Conservation (phyloP, 2,888 invertebrate species). For the Caenorhabditis sp. region DNA sequence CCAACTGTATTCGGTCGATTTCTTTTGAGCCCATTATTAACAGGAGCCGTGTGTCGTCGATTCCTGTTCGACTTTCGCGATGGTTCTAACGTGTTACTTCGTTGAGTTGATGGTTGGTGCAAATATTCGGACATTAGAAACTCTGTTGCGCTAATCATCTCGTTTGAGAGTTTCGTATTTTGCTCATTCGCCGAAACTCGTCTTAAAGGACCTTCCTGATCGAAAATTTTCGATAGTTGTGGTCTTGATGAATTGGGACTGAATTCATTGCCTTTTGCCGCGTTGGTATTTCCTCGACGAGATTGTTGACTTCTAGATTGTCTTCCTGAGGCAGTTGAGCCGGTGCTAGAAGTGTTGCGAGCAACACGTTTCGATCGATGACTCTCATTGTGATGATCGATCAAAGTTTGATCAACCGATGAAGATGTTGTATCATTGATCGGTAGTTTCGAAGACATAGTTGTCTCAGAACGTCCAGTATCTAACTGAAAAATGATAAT, state of each 20-base stretch:
- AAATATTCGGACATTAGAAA: conserved; percentile 26
- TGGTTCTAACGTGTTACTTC: conserved; percentile 1
- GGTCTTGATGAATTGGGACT: conserved; percentile 1
- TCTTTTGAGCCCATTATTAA: conserved; percentile 27
- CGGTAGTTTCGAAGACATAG: not conserved
- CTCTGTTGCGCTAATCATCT: conserved; percentile 25
- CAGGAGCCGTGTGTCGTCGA: conserved; percentile 35
- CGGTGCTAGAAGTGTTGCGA: conserved; percentile 13
- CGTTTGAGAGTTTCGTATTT: conserved; percentile 24
- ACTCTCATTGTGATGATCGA: no score
- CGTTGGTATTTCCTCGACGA: conserved; percentile 28
- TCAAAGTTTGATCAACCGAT: conserved; percentile 1
- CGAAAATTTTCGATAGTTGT: conserved; percentile 16
- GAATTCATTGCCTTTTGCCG: not conserved
- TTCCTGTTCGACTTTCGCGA: conserved; percentile 1
- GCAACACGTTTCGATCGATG: not conserved
- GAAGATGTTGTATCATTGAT: conserved; percentile 19
- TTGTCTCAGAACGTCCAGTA: not conserved
- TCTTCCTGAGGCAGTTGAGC: conserved; percentile 26
- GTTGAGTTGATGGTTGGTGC: not conserved
- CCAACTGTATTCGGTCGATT: conserved; percentile 47
- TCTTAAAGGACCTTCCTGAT: conserved; percentile 18
- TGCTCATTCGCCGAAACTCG: conserved; percentile 33
- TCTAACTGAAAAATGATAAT: no score
- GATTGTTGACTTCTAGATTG: conserved; percentile 38